Evolutionary conservation across 2,888 invertebrate species (phyloP), one percentile per base, ranked within the genome.

Genomic region (Galerucella calmariensis): DNA sequence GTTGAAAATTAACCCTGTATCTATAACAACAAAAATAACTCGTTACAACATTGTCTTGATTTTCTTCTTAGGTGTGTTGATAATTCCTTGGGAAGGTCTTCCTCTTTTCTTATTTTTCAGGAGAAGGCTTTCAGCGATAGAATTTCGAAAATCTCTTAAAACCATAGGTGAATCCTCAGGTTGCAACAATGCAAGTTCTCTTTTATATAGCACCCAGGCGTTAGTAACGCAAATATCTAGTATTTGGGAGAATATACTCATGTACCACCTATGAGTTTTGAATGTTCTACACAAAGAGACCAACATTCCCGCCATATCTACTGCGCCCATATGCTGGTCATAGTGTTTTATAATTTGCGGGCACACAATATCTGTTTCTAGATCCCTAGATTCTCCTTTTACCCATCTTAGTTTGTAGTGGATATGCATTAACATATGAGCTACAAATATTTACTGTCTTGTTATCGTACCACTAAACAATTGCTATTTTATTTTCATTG

Each of bases 371-470:
- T 58, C 12, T 59, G n/a, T 44, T 27, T 27, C 3, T 1, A n/a
- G n/a, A n/a, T 83, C 12, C 84, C 81, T 44, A 84, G 20, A 67
- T 53, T 67, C 56, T 51, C 44, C 53, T 73, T 76, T 73, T 35
- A 66, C 61, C 16, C 70, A 76, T 53, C 73, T 65, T 70, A 62
- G 46, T 67, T 53, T 35, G 11, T 20, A 73, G 46, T 53, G 73
- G 71, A 58, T 69, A 20, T 41, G 73, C 56, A 65, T 16, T 20
- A 46, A 73, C 73, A 73, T 65, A 73, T 58, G 66, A 71, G 69
- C 67, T 65, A 59, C 67, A 59, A 41, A 75, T 27, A 35, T 51
- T 44, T 35, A 73, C 70, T 24, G 68, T 12, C 67, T 76, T 76
- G 51, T 73, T 73, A 62, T 73, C 71, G 53, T 65, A 71, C 73